Evolutionary conservation across 2,113 vertebrate genomes (phyloP).

Genomic region (Cephalopholis sonnerati): DNA sequence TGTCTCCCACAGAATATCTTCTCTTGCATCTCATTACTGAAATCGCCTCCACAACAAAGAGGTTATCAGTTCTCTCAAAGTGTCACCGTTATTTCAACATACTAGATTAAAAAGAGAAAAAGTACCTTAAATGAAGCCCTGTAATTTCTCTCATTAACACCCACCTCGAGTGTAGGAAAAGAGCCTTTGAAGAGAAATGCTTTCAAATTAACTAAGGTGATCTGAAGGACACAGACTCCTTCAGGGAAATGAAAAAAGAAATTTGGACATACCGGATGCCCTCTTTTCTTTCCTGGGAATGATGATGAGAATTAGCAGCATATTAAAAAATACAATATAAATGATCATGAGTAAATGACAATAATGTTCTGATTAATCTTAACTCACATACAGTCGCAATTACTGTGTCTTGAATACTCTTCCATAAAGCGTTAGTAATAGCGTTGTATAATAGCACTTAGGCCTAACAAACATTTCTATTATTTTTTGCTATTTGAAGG

Average conservation of each 20-base stretch:
- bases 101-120: conserved; percentile 48
- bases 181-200: conserved; percentile 59
- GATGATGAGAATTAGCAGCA: not conserved
- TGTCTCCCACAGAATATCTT: conserved; percentile 19
- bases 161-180: conserved; percentile 43
- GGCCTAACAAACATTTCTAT: no score
- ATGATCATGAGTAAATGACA: not conserved
- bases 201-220: conserved; percentile 66
- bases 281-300: conserved; percentile 3
- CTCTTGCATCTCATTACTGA: conserved; percentile 55
- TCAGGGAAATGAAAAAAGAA: conserved; percentile 37
- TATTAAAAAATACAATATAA: not conserved
- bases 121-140: conserved; percentile 56
- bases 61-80: conserved; percentile 65
- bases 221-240: conserved; percentile 55
- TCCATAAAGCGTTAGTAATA: not conserved
- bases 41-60: conserved; percentile 53
- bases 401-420: not conserved
- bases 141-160: conserved; percentile 68
- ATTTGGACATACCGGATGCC: not conserved
- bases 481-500: not conserved
- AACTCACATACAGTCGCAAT: not conserved
- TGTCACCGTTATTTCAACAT: conserved; percentile 53
- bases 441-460: not conserved
- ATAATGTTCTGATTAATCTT: not conserved